Base-by-base conservation (phyloP, 2,888 invertebrate genomes). In the Capitulum mitella region DNA sequence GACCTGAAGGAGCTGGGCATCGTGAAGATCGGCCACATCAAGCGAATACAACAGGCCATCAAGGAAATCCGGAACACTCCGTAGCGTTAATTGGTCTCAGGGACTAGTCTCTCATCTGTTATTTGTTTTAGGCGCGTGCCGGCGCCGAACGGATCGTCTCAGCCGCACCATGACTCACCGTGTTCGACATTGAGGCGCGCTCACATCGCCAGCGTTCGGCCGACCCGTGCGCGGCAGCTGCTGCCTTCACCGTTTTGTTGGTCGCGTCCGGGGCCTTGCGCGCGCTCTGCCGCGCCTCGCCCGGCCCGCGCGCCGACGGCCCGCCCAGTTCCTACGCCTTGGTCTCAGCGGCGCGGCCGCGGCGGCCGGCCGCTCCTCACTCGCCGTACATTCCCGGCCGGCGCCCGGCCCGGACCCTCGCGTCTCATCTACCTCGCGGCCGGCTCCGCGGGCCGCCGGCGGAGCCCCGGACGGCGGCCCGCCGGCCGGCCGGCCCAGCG, bases 1-100 rank as follows among this genome's bases (percentile, higher is more conserved):
- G 94, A 95, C 85, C 88, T 94, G 8, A 91, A 95, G 85, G 98
- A 98, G 82, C 89, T 98, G 76, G 97, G 97, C 16, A 92, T 98
- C 78, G 92, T 92, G 19, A 98, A 98, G 87, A 94, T 98, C 78
- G 98, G 98, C 0, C 98, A 98, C 85, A 92, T 97, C 48, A 98
- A 98, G 87, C 90, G 98, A 84, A 93, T 98, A 82, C 90, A 96
- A 82, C 94, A 95, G 85, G 95, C 94, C 37, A 94, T 97, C 81
- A 93, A 94, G 86, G 96, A 97, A 46, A 82, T 82, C 54, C 81
- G 81, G 51, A 80, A 77, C 75, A 82, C 81, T 34, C 75, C 80
- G 22, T 79, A 80, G 54, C 43, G 51, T 48, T 80, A 80, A 78
- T 54, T n/a, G 22, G 29, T 48, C 46, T 77, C 77, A 70, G 48